Conservation (phyloP, 2,888 invertebrate genomes). For the Chloromyia formosa region DNA sequence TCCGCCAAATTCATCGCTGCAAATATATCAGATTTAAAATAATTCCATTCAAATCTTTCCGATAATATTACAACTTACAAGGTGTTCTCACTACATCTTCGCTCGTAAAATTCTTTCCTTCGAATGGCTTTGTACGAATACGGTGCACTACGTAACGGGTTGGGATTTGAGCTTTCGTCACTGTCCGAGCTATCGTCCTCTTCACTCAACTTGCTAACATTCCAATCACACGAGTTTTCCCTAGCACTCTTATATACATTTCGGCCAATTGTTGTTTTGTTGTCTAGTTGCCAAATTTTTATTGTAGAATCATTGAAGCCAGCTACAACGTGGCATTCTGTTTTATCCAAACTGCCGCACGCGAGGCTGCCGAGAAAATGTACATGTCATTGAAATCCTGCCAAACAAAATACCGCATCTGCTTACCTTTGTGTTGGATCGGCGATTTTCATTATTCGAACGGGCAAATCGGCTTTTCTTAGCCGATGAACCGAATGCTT, state of each 20-base stretch:
- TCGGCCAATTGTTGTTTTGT: slow-evolving; percentile 57
- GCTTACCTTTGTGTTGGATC: slow-evolving; percentile 50
- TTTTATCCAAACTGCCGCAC: slow-evolving; percentile 56
- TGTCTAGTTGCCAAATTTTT: slow-evolving; percentile 62
- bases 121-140: slow-evolving; percentile 51
- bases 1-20: slow-evolving; percentile 68
- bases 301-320: slow-evolving; percentile 62
- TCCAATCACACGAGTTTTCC: slow-evolving; percentile 58
- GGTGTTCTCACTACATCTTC: slow-evolving; percentile 56
- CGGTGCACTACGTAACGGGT: slow-evolving; percentile 13
- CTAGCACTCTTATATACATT: slow-evolving; percentile 56
- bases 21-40: slow-evolving; percentile 39
- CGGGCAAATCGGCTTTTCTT: slow-evolving; percentile 48
- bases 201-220: slow-evolving; percentile 46
- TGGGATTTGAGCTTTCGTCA: slow-evolving; percentile 7
- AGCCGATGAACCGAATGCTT: slow-evolving; percentile 37
- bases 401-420: background rate
- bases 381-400: background rate
- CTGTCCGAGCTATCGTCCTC: slow-evolving; percentile 30
- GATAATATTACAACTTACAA: slow-evolving; percentile 54
- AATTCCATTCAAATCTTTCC: background rate
- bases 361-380: slow-evolving; percentile 44
- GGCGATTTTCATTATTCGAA: slow-evolving; percentile 50
- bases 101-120: slow-evolving; percentile 48
- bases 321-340: slow-evolving; percentile 61